Percentiles rank a stretch among this genome's conserved stretches.
phyloP scores from a whole-genome alignment of 2,888 invertebrate genomes.

The Myathropa florea region DNA sequence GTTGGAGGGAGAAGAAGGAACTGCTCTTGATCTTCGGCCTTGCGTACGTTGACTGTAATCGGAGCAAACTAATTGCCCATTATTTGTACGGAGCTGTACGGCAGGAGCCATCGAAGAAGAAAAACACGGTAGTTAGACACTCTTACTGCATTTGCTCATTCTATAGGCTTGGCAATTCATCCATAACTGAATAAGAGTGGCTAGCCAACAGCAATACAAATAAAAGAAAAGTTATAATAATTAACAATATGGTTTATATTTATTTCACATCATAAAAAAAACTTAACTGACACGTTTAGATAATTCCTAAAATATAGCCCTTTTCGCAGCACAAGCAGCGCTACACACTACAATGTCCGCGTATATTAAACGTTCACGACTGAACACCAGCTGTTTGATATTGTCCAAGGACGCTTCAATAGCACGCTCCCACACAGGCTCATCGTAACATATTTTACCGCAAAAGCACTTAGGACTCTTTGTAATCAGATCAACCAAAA shows the following conservation, averaged over 20 bases:
- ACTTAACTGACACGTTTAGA: not conserved
- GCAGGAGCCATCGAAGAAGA: too few species aligned
- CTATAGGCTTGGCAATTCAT: too few species aligned
- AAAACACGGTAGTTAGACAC: too few species aligned
- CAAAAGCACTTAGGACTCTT: slow-evolving; percentile 78
- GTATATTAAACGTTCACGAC: slow-evolving; percentile 79
- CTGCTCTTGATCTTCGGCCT: too few species aligned
- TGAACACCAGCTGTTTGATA: slow-evolving; percentile 77
- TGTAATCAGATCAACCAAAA: slow-evolving; percentile 76
- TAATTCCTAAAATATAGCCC: slow-evolving; percentile 36
- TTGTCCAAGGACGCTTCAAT: slow-evolving; percentile 76
- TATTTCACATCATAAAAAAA: not conserved
- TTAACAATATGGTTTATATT: not conserved
- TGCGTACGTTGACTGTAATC: too few species aligned
- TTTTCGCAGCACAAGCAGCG: slow-evolving; percentile 72
- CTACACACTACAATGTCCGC: slow-evolving; percentile 78
- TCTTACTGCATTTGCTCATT: too few species aligned
- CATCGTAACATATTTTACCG: slow-evolving; percentile 76
- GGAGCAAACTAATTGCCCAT: too few species aligned
- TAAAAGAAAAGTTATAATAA: too few species aligned
- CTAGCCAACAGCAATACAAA: too few species aligned
- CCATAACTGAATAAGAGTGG: too few species aligned
- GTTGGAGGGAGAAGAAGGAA: too few species aligned
- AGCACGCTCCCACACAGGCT: slow-evolving; percentile 75
- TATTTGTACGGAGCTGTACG: too few species aligned